Evolutionary conservation across 2,113 vertebrate genomes (phyloP).

Genomic region (Spheniscus mendiculus): DNA sequence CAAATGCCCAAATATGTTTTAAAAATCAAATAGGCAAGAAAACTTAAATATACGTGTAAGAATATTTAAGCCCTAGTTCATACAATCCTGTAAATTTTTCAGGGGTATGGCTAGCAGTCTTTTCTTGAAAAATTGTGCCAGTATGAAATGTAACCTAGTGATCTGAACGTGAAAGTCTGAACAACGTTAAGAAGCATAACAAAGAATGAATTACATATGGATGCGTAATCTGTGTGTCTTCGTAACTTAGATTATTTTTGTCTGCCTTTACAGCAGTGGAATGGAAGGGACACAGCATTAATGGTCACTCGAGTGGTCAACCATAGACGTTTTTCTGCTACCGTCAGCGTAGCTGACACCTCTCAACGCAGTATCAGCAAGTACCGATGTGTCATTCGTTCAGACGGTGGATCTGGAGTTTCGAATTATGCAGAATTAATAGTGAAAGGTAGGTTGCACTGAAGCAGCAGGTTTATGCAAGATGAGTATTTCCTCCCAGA

Average conservation of each 20-base stretch:
- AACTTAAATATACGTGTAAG: neutral
- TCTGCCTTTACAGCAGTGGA: slow-evolving; percentile 87
- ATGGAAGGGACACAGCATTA: slow-evolving; percentile 90
- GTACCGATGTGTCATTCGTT: slow-evolving; percentile 94
- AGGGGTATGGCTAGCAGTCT: neutral
- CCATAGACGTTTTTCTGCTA: slow-evolving; percentile 92
- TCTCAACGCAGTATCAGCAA: slow-evolving; percentile 91
- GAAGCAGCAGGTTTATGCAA: neutral
- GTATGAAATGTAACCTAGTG: neutral
- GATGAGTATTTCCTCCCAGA: neutral
- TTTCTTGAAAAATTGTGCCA: neutral
- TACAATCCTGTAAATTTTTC: neutral
- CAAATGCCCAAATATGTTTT: neutral
- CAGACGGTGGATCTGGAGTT: slow-evolving; percentile 91
- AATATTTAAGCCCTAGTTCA: neutral
- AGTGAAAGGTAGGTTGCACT: slow-evolving; percentile 87
- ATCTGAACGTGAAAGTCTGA: fast-evolving
- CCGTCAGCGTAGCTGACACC: slow-evolving; percentile 91
- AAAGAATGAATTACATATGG: fast-evolving
- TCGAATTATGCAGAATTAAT: slow-evolving; percentile 96
- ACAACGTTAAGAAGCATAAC: fast-evolving
- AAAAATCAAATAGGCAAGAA: neutral
- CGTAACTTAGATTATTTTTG: fast-evolving
- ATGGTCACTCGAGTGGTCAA: slow-evolving; percentile 97
- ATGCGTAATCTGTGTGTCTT: fast-evolving